Base-by-base conservation (phyloP, 2,113 vertebrate species). In the Oreochromis tanganicae region DNA sequence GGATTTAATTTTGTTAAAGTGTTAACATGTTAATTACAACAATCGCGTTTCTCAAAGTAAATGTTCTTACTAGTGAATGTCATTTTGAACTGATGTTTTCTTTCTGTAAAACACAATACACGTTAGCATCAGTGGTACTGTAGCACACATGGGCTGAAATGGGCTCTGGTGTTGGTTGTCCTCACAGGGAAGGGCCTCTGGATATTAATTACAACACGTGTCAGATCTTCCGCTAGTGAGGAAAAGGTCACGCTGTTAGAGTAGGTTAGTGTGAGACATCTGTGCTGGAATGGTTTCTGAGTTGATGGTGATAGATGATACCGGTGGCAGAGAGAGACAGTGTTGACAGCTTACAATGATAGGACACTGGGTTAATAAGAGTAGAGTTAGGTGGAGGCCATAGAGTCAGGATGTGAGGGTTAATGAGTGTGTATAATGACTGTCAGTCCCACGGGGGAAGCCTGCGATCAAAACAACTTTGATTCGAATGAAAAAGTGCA, bases 221-320 rank as follows among this genome's bases (percentile, higher is more conserved):
- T 83, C 12, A n/a, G 63, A 52, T 54, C 29, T 29, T 36, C 13
- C 10, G 24, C 12, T 27, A 11, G 17, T 27, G 50, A 32, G 41
- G 36, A 56, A 80, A 82, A 84, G 80, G 88, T 87, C 81, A 87
- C 4, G 16, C 12, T 48, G 41, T 83, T 75, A 57, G 79, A 81
- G 82, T 54, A 78, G 24, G 79, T 86, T 71, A 73, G 85, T 56
- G 24, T 11, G 73, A 84, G 80, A 82, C 38, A 71, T 87, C 46
- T 36, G 41, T 38, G 29, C 36, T 32, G 38, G 27, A 13, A 48
- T 78, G 73, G 73, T 50, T 78, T 50, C 10, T 50, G 73, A 32
- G 46, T 8, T 78, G 46, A 88, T 36, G 43, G 82, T 83, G 87
- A 93, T 86, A 55, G 78, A 89, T 85, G 82, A 71, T 13, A 56